Base-by-base conservation (phyloP, 2,797 vertebrate genomes). In the Myioborus melanocephalus region DNA sequence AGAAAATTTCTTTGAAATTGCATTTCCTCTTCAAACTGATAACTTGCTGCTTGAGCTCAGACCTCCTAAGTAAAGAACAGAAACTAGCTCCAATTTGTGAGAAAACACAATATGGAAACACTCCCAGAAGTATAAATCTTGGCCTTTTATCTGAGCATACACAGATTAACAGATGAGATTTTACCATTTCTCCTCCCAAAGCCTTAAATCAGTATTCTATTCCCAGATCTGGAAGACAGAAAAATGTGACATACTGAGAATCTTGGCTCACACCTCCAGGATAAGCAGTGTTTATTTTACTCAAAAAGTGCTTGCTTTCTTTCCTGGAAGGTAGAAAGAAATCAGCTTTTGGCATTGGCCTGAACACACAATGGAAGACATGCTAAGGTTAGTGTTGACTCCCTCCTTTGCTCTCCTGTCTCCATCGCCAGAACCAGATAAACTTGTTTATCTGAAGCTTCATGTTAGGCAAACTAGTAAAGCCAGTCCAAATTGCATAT, bases 371-470 rank as follows among this genome's bases (percentile, higher is more conserved):
- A 14, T 56, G 63, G 83, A 76, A 90, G 68, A 79, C 26, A 71
- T 66, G 68, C 52, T 57, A 88, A 49, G 66, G 56, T 86, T 90
- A 72, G 47, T 86, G 84, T 57, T 66, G 71, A 69, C 73, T 93
- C 85, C 49, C 39, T 84, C 56, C n/a, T 65, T 52, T 34, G 50
- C 69, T 87, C 35, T 56, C 90, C 80, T 71, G 57, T 86, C 84
- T 86, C 82, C 95, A 91, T 95, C 92, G 89, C 56, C 55, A 95
- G 72, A 97, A 97, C 92, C 89, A 95, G 95, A 94, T 81, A 85
- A 95, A 92, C 95, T 89, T 47, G 96, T 97, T 97, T 94, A 93
- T 96, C 90, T 94, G 75, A 94, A 73, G 65, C 83, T 78, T 76
- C 2, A 0, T 47, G 49, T 72, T 83, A 83, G 59, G 39, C 71